Base-by-base conservation (phyloP, 2,113 vertebrate species). In the Myrmophylax atrothorax region DNA sequence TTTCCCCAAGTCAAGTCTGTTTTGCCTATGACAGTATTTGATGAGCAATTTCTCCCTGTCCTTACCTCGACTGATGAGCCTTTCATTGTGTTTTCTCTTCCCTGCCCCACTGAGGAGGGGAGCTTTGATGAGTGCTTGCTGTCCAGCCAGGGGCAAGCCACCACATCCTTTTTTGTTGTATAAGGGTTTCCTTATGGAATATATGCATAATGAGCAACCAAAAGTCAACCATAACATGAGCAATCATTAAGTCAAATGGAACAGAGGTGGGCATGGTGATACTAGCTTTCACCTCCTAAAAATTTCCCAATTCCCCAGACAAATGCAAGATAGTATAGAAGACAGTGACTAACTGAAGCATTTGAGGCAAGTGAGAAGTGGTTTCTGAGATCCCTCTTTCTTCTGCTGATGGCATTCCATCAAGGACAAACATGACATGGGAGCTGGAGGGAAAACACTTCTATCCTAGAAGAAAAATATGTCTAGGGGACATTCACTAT, bases 41-140 rank as follows among this genome's bases (percentile, higher is more conserved):
- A 4, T 31, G 9, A 70, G 8, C 37, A 29, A 75, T 66, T 9
- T 69, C 22, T 66, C 29, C 6, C 19, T 31, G 35, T 60, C 25
- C 19, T 90, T 80, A 19, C n/a, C 29, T 28, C 1, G 0, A 38
- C 11, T 9, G 1, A 3, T 3, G 8, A 73, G 3, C 10, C 19
- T 84, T 73, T n/a, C 6, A 0, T 35, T 9, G 6, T 29, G 3
- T 66, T 67, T 22, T 58, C 5, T 67, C 5, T 47, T 15, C 23
- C 6, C 7, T 76, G 31, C 42, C 17, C 58, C 18, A 5, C 10
- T 52, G 42, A 52, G 76, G 10, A 79, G 9, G 5, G 22, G 25
- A 64, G 6, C 25, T 53, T 59, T 84, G 44, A 44, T 58, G 83
- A 44, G 16, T 16, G 17, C 4, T 15, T 14, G 3, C 12, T 2